Conservation (phyloP, 2,113 vertebrate species). For the Monopterus albus region DNA sequence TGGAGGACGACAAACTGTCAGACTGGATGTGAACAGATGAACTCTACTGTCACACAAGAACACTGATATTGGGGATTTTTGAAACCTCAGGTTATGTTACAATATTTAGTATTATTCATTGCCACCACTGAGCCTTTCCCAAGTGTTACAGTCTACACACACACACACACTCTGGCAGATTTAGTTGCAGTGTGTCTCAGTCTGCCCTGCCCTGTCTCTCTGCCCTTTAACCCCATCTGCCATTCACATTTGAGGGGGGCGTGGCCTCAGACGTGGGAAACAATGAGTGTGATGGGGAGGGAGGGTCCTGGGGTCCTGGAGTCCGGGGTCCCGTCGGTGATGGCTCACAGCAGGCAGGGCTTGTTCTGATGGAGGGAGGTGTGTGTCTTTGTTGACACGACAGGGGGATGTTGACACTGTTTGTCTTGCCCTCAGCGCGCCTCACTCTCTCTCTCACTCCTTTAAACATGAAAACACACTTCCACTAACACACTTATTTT, state of each 20-base stretch:
- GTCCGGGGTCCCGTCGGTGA: conserved; percentile 48
- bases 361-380: conserved; percentile 30
- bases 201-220: too few relatives aligned
- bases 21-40: too few relatives aligned
- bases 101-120: too few relatives aligned
- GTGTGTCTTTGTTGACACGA: conserved; percentile 36
- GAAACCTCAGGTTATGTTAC: too few relatives aligned
- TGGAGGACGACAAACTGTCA: too few relatives aligned
- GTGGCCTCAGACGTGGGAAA: conserved; percentile 29
- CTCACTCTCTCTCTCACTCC: conserved; percentile 19
- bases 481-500: too few relatives aligned
- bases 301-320: conserved; percentile 33
- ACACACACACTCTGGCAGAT: too few relatives aligned
- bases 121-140: too few relatives aligned
- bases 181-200: too few relatives aligned
- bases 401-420: conserved; percentile 29
- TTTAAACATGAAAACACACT: neutral
- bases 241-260: conserved; percentile 65
- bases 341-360: conserved; percentile 19
- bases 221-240: conserved; percentile 67
- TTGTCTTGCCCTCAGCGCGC: conserved; percentile 16
- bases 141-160: too few relatives aligned
- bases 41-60: too few relatives aligned
- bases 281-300: conserved; percentile 14
- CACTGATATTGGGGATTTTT: too few relatives aligned